Base-by-base conservation (phyloP, 30 jellyfish, hydroid and myxozoan species). In the Turritopsis dohrnii region DNA sequence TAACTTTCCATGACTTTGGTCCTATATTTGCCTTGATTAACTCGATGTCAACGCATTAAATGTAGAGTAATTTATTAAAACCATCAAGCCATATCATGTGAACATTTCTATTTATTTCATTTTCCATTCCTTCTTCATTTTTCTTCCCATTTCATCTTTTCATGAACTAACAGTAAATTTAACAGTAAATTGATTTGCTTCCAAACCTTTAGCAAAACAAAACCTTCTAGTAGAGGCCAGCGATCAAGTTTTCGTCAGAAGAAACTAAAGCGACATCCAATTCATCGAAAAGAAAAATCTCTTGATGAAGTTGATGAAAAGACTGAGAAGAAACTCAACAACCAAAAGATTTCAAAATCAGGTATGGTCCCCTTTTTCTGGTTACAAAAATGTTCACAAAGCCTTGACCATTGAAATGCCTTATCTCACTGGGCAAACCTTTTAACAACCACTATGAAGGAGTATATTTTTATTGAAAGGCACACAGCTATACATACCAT, bases 241-340 rank as follows among this genome's bases (percentile, higher is more conserved):
- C 60, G 60, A 13, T 3, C 60, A 41, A 41, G 60, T 41, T 41
- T 41, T 41, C 60, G 60, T 41, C 60, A 41, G 60, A 41, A 69
- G 30, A 69, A 27, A 69, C 19, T 27, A n/a, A 69, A 69, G 19
- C 77, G 77, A 69, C 77, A 69, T 69, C 77, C 77, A 0, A 69
- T 69, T 8, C 77, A 69, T 27, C 28, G 22, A 69, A 69, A 69
- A 69, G 31, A 27, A n/a, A 69, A 69, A 69, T 7, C 77, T n/a
- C 30, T 27, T 0, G 77, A n/a, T 19, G 77, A 69, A 69, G 30
- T 27, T 23, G 30, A n/a, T 1, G 77, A 69, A 69, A 27, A 69
- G 19, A 27, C 16, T 17, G 77, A 69, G 30, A 27, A 66, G 76
- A 20, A 31, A 21, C 60, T 41, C 13, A 41, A 13, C 60, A 41